Base-by-base conservation (phyloP, 2,113 vertebrate genomes). In the Pithys albifrons region DNA sequence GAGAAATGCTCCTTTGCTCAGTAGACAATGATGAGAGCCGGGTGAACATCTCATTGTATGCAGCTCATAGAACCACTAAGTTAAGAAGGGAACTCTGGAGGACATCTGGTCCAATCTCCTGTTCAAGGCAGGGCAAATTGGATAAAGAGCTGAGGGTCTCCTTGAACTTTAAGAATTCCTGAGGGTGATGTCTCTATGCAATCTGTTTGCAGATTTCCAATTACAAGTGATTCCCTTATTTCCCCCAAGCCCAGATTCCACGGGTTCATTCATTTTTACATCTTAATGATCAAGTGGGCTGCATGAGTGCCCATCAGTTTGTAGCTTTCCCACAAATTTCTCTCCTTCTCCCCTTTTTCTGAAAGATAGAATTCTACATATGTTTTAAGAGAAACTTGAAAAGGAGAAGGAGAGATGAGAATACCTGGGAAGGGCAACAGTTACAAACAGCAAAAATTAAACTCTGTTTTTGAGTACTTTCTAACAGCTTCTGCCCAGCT, bases 31-130 rank as follows among this genome's bases (percentile, higher is more conserved):
- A 19, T 76, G 59, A 84, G 85, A 95, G 78, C 87, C 93, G 81
- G 87, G 62, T 3, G 1, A 88, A 61, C 0, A 0, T 58, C 27
- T 88, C 45, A 37, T 3, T 67, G 23, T 49, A 45, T 7, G 49
- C 52, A 84, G 19, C 29, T 64, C 45, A 43, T 3, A 46, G 45
- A 88, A 58, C 22, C 10, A 1, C 4, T 61, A 80, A 3, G 27
- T 6, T 49, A 55, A 55, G 31, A 65, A 33, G 9, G 14, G 41
- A 49, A 77, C 25, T 35, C 41, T 57, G 43, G 12, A 71, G 41
- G 43, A 73, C 16, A 43, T 28, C 31, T 54, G 16, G 46, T 67
- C 66, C 54, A 62, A 45, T 55, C 18, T 77, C 31, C 46, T 74
- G 29, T 51, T 87, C 77, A 55, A 43, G 35, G 46, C 4, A 88